Conservation (phyloP, 2,113 vertebrate genomes). For the Sprattus sprattus region DNA sequence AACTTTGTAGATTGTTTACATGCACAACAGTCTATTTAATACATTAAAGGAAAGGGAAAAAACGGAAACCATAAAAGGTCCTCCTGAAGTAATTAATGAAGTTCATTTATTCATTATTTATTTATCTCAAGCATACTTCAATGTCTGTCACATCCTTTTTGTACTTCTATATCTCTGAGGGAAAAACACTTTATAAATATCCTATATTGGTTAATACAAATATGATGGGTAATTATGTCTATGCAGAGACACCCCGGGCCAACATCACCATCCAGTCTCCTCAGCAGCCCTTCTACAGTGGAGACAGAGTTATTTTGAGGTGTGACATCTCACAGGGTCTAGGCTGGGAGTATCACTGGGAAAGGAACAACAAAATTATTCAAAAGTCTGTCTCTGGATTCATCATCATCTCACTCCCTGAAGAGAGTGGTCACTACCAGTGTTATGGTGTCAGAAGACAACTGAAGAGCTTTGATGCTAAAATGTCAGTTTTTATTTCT, state of each 20-base stretch:
- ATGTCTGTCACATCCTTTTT: too few relatives aligned
- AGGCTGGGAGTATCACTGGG: background rate
- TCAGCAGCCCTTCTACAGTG: background rate
- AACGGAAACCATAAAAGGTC: too few relatives aligned
- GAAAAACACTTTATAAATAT: too few relatives aligned
- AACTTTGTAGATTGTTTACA: too few relatives aligned
- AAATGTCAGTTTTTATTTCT: background rate
- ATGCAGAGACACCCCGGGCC: background rate
- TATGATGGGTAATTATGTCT: background rate
- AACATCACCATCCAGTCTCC: background rate
- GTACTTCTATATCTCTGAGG: too few relatives aligned
- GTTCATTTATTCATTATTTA: too few relatives aligned
- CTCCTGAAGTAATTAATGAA: too few relatives aligned
- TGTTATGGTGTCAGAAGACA: background rate
- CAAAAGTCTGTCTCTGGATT: background rate
- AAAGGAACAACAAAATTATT: background rate
- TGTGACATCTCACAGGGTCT: background rate
- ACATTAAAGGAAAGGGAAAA: too few relatives aligned
- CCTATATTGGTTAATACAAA: too few relatives aligned
- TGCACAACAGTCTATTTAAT: too few relatives aligned
- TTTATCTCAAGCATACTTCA: too few relatives aligned
- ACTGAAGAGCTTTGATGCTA: background rate
- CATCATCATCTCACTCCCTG: background rate
- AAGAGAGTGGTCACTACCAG: background rate
- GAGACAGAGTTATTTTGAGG: slow-evolving; percentile 2